phyloP scores from a whole-genome alignment of 2,797 vertebrate species.

The Pseudochirops cupreus region DNA sequence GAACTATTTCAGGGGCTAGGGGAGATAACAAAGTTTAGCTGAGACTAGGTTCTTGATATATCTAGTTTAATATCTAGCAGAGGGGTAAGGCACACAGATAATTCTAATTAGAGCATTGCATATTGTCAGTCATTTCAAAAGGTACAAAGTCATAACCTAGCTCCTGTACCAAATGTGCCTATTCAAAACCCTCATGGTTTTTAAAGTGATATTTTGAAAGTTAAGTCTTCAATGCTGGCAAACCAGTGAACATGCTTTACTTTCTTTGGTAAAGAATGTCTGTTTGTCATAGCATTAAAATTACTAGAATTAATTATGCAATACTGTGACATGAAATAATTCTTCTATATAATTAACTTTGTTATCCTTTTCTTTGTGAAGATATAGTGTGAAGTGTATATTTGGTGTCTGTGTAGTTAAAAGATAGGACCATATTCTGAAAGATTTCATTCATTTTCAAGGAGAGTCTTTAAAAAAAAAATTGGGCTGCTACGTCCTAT shows the following conservation, averaged over 20 bases:
- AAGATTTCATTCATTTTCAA: background rate
- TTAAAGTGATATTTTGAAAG: background rate
- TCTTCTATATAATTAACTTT: conserved; percentile 37
- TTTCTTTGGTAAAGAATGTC: background rate
- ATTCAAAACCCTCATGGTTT: background rate
- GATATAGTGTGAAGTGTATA: background rate
- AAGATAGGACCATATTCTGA: background rate
- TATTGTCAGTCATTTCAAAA: background rate
- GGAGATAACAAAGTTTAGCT: background rate
- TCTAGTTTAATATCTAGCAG: background rate
- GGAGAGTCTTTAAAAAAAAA: too few relatives aligned
- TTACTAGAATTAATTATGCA: conserved; percentile 21
- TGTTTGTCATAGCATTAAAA: background rate
- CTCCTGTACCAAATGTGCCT: conserved; percentile 32
- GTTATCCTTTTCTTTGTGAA: background rate
- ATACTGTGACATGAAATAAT: conserved; percentile 8
- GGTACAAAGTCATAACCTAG: background rate
- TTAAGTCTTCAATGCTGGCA: background rate
- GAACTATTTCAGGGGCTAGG: background rate
- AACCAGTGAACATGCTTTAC: conserved; percentile 45
- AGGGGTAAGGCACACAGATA: background rate
- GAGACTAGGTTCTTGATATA: background rate
- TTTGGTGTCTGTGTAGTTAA: background rate
- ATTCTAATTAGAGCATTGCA: background rate
- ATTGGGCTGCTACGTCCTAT: background rate